Base-by-base conservation (phyloP, 2,888 invertebrate genomes). In the Myathropa florea region DNA sequence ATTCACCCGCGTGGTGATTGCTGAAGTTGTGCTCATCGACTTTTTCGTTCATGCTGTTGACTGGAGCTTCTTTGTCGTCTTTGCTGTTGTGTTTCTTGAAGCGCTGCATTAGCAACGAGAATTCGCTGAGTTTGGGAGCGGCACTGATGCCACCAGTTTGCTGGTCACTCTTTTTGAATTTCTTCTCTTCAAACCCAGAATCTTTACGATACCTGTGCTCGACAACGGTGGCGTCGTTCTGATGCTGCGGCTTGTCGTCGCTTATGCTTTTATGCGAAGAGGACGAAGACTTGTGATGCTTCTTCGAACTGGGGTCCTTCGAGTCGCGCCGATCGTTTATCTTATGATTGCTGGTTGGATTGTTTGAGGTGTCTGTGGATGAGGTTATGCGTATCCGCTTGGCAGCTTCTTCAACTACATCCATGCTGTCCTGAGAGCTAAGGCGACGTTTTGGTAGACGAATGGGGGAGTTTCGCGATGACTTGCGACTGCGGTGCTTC, bases 341-440 rank as follows among this genome's bases (percentile, higher is more conserved):
- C 90, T 94, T 95, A 23, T 87, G 79, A 85, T 93, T 63, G 83
- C 88, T 95, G 94, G 68, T 93, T 89, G 83, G 91, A 91, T 81
- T 92, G 57, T 64, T 65, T 0, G 83, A 83, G 12, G 68, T 77
- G 7, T 86, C 86, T n/a, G 86, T 86, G 7, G 86, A 86, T 1
- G 86, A 78, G 1, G 86, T 91, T 64, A 92, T 90, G 12, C 92
- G 91, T 18, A 92, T 89, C 2, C 92, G 91, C 81, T 92, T 92
- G 0, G 89, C 89, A 57, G 90, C 89, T 33, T 91, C 92, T 55
- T 92, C 93, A 9, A 89, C 89, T 28, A 90, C 89, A 10, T 90
- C 90, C 33, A 80, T 75, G 89, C 94, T 94, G 80, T 97, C 97
- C 91, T 97, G 97, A 1, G 96, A 96, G 88, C 97, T 97, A 90